Percentiles rank a stretch among this genome's conserved stretches.
These are phyloP conservation scores for Clarias pachynema DNA, from an alignment of 2,797 vertebrate species.

Conservation along the genomic window DNA sequence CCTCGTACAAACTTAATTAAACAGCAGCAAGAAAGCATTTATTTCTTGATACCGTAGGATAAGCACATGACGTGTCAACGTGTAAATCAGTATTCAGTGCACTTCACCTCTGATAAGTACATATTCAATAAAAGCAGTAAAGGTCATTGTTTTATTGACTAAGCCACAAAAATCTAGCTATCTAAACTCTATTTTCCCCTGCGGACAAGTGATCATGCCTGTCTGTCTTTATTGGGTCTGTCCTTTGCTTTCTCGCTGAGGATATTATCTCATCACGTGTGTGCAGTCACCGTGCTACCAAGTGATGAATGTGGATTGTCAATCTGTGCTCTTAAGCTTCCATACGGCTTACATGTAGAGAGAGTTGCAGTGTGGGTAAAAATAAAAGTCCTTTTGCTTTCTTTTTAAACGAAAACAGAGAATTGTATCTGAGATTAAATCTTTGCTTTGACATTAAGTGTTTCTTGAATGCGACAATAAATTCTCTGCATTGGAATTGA, in stretches of 20 bases:
- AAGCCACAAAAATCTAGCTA: background rate
- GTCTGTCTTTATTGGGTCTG: constrained; percentile 23
- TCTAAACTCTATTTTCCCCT: constrained; percentile 11
- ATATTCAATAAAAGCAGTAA: constrained; percentile 26
- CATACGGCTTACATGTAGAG: constrained; percentile 3
- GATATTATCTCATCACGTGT: constrained; percentile 18
- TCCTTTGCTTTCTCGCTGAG: constrained; percentile 4
- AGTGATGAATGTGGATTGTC: constrained; percentile 36
- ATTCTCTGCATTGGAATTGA: background rate
- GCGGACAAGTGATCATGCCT: constrained; percentile 24
- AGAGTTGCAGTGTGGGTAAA: background rate
- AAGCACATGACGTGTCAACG: background rate
- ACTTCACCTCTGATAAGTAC: constrained; percentile 17
- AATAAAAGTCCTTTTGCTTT: background rate
- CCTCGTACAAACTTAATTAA: constrained; percentile 41
- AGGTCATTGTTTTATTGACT: constrained; percentile 18
- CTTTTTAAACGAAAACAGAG: constrained; percentile 11
- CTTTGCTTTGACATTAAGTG: constrained; percentile 8
- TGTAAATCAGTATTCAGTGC: constrained; percentile 10
- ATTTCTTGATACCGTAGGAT: constrained; percentile 8
- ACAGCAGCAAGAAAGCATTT: constrained; percentile 10
- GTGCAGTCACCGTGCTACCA: background rate
- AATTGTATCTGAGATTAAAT: constrained; percentile 9
- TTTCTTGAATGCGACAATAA: constrained; percentile 18
- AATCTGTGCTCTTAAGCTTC: background rate